These are phyloP conservation scores for Cataglyphis rosenhaueri DNA, from an alignment of 2,888 invertebrate species.

Conservation along the genomic window DNA sequence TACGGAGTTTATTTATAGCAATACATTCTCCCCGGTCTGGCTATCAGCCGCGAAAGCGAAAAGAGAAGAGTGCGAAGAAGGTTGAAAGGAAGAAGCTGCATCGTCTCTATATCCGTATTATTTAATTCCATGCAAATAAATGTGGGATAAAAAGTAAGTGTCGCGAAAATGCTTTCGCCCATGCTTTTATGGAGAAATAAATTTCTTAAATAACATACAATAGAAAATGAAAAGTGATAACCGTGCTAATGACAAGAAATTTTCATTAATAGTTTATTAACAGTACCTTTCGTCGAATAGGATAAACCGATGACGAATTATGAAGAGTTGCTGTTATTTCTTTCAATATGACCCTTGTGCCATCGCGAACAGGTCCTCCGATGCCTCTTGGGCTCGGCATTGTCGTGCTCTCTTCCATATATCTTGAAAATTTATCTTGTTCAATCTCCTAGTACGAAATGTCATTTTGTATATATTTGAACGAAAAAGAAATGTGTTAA, in stretches of 20 bases:
- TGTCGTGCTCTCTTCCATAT: not conserved
- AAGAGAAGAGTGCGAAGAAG: slow-evolving; percentile 32
- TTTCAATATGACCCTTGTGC: slow-evolving; percentile 78
- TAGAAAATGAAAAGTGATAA: not conserved
- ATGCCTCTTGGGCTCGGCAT: slow-evolving; percentile 78
- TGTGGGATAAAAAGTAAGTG: not conserved
- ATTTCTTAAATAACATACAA: not conserved
- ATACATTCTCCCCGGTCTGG: slow-evolving; percentile 61
- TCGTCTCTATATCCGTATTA: not conserved
- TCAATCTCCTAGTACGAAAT: slow-evolving; percentile 15
- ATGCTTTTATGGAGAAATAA: not conserved
- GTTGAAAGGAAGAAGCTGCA: slow-evolving; percentile 27
- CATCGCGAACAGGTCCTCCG: slow-evolving; percentile 75
- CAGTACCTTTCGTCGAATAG: slow-evolving; percentile 75
- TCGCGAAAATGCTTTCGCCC: slow-evolving; percentile 7
- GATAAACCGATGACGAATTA: slow-evolving; percentile 76
- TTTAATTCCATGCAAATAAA: slow-evolving; percentile 10
- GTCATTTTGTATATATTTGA: not conserved
- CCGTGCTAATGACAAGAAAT: not conserved
- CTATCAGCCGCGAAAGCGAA: slow-evolving; percentile 62
- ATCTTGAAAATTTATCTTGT: not conserved
- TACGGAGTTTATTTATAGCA: slow-evolving; percentile 79
- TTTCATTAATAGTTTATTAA: not conserved
- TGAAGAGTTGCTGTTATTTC: slow-evolving; percentile 81
- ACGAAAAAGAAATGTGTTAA: not conserved